Conservation (phyloP, 1,140 invertebrate species). For the Thaumetopoea pityocampa region DNA sequence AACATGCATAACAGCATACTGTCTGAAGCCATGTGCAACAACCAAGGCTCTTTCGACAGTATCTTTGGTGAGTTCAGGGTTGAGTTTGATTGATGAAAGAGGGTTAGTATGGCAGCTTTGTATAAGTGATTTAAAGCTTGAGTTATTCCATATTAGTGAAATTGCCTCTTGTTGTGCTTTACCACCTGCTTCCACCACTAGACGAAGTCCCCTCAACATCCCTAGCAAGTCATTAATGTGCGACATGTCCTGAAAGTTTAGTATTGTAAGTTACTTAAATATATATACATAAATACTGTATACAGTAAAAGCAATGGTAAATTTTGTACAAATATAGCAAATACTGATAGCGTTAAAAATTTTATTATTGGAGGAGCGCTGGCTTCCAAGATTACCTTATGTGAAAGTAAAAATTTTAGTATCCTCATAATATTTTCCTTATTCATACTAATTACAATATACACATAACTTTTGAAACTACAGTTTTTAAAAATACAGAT, state of each 20-base stretch:
- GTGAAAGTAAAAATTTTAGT: no score
- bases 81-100: constrained; percentile 38
- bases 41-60: constrained; percentile 49
- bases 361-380: no score
- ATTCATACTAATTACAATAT: no score
- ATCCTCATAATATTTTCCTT: no score
- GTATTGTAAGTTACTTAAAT: constrained; percentile 19
- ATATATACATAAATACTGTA: constrained; percentile 13
- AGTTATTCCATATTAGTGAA: constrained; percentile 79
- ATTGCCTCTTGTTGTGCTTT: constrained; percentile 77
- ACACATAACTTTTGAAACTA: no score
- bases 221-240: constrained; percentile 77
- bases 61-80: constrained; percentile 42
- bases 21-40: constrained; percentile 53
- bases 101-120: constrained; percentile 62
- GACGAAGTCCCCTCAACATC: constrained; percentile 78
- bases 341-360: no score
- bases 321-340: no score
- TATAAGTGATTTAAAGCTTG: constrained; percentile 75
- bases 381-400: no score
- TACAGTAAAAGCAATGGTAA: no score
- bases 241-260: constrained; percentile 74
- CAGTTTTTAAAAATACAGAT: no score
- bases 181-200: constrained; percentile 77
- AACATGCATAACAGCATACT: constrained; percentile 51